Evolutionary conservation across 2,113 vertebrate species (phyloP).

Genomic region (Dendrocopos noguchii): DNA sequence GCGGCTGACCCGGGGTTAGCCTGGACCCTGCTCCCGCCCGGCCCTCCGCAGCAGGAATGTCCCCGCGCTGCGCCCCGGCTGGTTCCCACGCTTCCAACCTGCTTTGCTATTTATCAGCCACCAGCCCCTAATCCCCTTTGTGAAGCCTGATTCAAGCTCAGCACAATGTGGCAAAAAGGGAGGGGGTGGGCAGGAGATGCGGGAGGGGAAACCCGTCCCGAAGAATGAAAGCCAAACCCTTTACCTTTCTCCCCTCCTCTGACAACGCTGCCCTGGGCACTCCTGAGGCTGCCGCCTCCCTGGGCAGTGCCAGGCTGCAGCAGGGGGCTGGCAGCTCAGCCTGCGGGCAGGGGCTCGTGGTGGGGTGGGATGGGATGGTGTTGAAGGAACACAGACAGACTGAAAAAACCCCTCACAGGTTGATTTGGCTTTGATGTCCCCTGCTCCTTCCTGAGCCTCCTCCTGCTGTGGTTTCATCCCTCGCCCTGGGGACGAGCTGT

Average conservation of each 20-base stretch:
- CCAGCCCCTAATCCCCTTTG: slow-evolving; percentile 66
- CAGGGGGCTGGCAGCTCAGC: rapidly evolving
- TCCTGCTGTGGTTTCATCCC: not conserved
- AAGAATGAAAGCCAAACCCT: slow-evolving; percentile 22
- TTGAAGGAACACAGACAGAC: not conserved
- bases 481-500: rapidly evolving
- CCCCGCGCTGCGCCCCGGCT: slow-evolving; percentile 33
- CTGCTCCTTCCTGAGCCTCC: not conserved
- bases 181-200: not conserved
- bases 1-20: slow-evolving; percentile 45
- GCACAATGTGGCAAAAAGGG: slow-evolving; percentile 61
- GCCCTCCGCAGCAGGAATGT: slow-evolving; percentile 63
- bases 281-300: not conserved
- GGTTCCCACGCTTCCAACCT: slow-evolving; percentile 71
- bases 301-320: not conserved
- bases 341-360: rapidly evolving
- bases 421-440: rapidly evolving
- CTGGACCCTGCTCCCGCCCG: slow-evolving; percentile 38
- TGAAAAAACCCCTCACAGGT: not conserved
- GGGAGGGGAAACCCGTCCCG: not conserved
- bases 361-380: not conserved
- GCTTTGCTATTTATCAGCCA: slow-evolving; percentile 59
- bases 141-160: slow-evolving; percentile 63
- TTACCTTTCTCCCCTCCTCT: not conserved
- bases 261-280: not conserved